Evolutionary conservation across 2,888 invertebrate genomes (phyloP), one percentile per base, ranked within the genome.

Genomic region (Stenolophus ochropezus): DNA sequence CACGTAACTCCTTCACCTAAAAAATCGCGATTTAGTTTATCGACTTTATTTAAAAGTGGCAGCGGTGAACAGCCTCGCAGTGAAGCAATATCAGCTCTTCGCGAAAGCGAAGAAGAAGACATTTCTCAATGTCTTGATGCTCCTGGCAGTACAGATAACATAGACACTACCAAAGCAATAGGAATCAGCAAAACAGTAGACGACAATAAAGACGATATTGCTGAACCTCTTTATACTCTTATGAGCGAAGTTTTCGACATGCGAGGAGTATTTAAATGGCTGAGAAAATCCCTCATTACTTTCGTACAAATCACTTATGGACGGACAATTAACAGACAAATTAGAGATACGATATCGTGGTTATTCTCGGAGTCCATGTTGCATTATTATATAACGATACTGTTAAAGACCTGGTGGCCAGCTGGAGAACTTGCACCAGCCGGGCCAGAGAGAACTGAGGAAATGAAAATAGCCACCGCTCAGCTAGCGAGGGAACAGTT

Each of bases 261-360:
- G 91, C 92, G 95, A 75, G 97, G 97, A 0, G 94, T 96, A 25
- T 96, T 97, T 87, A 94, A 95, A 76, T 96, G 96, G 94, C 91
- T 97, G 25, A 90, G 97, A 84, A 94, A 95, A 87, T 96, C 96
- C 20, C 91, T 97, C 18, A 97, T 97, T 85, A 95, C 95, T 1
- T 97, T 97, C 89, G 97, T 97, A 21, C 97, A 97, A 90, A 94
- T 96, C 82, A 96, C 96, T 0, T 97, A 96, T 87, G 97, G 97
- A n/a, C 91, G 96, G 83, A 97, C 96, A 81, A 97, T 97, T 61
- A 97, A 97, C 88, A 94, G 96, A 84, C 97, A 97, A 92, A 94
- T 97, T 76, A 92, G 96, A 84, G 97, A 97, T 86, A 96, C 95
- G 0, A 94, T 97, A 74, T 92, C 94, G 25, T 97, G 96, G 94